Evolutionary conservation across 2,113 vertebrate species (phyloP), one percentile per base, ranked within the genome.

Genomic region (Myiozetetes cayanensis): DNA sequence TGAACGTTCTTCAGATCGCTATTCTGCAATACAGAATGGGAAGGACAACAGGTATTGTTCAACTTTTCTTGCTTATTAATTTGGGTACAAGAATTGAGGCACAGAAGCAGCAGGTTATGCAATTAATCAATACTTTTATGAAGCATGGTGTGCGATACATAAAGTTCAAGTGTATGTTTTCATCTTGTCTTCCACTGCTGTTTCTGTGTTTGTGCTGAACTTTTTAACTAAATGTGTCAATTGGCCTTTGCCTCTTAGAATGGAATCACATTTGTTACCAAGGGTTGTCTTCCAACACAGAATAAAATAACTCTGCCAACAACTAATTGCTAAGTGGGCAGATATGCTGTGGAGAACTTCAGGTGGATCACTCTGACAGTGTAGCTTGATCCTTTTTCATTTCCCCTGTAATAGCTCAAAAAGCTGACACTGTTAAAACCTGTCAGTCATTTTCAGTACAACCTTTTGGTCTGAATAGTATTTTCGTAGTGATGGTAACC

Each of bases 1-100:
- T 92, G 99, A 99, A 65, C 98, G 99, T 83, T 97, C 98, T 89
- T 98, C 98, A 28, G 99, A 99, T 82, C 99, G 98, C 37, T 99
- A 99, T 63, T 96, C 98, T 30, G 98, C 98, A 6, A 97, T 99
- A 94, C 99, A 99, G 87, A 99, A 99, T 6, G 99, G 99, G 53
- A 99, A 99, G 96, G 99, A 99, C 96, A 99, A 98, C 99, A 99
- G 99, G 99, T 99, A 97, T 58, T 37, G 41, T 58, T 85, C 46
- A 75, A 0, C 30, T 88, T 68, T 2, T 33, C 31, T 61, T 55
- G 15, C 39, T 66, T 61, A 30, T 30, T 79, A 49, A 30, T 71
- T 39, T 74, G 52, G 18, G 14, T 67, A 24, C 31, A 46, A 44
- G 39, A 72, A 41, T 16, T 13, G 19, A 62, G 47, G 35, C 24